A percentile compares a stretch with the other conserved stretches of the same genome.
phyloP scores from a whole-genome alignment of 2,888 invertebrate species.

The Phyllotreta striolata region DNA sequence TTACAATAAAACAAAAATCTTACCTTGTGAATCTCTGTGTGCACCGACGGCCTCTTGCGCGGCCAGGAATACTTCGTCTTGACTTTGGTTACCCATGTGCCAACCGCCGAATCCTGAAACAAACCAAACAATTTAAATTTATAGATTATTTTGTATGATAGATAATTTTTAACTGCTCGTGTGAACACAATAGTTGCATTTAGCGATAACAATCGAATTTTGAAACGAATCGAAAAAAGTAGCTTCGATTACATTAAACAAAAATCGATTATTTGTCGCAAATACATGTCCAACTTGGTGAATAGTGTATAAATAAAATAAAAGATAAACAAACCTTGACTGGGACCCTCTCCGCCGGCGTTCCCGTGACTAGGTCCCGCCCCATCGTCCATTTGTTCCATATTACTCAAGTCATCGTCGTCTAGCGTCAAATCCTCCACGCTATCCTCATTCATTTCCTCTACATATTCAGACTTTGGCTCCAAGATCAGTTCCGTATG shows the following conservation, averaged over 20 bases:
- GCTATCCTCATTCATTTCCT: conserved; percentile 74
- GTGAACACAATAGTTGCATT: no score
- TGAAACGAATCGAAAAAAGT: no score
- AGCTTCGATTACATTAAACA: no score
- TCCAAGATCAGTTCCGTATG: conserved; percentile 68
- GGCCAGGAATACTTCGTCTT: conserved; percentile 86
- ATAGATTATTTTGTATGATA: no score
- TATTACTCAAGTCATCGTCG: conserved; percentile 77
- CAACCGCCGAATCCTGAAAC: conserved; percentile 79
- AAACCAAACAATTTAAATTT: no score
- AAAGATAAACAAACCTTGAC: conserved; percentile 69
- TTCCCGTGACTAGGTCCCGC: conserved; percentile 74
- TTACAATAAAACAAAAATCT: conserved; percentile 65
- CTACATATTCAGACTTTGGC: conserved; percentile 79
- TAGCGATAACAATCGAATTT: no score
- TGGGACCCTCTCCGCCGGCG: conserved; percentile 73
- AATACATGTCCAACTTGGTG: not conserved
- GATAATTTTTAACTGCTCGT: no score
- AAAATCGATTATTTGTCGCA: no score
- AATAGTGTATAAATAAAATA: not conserved
- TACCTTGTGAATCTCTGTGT: conserved; percentile 93
- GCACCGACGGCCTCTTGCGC: conserved; percentile 79
- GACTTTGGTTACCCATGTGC: conserved; percentile 83
- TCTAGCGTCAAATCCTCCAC: conserved; percentile 87
- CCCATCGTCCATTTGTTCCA: conserved; percentile 74